Evolutionary conservation across 2,888 invertebrate species (phyloP).

Genomic region (Oxyscelio sp.): DNA sequence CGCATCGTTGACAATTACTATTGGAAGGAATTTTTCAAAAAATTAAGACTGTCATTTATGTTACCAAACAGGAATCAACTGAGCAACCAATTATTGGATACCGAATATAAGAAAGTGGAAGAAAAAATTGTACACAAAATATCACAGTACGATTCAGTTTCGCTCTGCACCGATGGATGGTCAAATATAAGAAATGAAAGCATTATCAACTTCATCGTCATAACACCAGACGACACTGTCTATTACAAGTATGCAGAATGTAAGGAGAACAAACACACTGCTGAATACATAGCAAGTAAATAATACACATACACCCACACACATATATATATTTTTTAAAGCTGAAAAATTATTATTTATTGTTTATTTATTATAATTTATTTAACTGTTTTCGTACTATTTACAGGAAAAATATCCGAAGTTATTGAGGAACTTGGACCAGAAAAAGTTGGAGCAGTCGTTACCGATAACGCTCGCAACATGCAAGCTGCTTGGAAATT

Average conservation of each 20-base stretch:
- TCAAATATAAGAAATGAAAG: constrained; percentile 46
- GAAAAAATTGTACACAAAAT: constrained; percentile 23
- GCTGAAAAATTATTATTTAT: too few species aligned
- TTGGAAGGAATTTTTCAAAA: constrained; percentile 30
- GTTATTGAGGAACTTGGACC: constrained; percentile 20
- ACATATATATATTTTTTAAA: too few species aligned
- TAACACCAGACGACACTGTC: constrained; percentile 26
- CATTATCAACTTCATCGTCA: constrained; percentile 34
- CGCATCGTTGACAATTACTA: constrained; percentile 33
- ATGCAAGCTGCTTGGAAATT: constrained; percentile 46
- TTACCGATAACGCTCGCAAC: constrained; percentile 38
- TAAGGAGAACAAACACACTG: constrained; percentile 39
- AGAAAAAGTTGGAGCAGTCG: constrained; percentile 36
- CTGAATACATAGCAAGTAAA: constrained; percentile 28
- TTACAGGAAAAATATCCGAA: constrained; percentile 35
- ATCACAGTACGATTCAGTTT: constrained; percentile 12
- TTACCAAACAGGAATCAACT: constrained; percentile 11
- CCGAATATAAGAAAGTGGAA: constrained; percentile 16
- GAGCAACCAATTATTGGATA: constrained; percentile 3
- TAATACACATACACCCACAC: too few species aligned
- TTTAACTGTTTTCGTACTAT: too few species aligned
- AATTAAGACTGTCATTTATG: constrained; percentile 18
- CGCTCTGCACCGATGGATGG: constrained; percentile 41
- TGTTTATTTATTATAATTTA: too few species aligned
- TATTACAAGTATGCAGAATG: constrained; percentile 31